Conservation (phyloP, 2,888 invertebrate genomes). For the Tuberolachnus salignus region DNA sequence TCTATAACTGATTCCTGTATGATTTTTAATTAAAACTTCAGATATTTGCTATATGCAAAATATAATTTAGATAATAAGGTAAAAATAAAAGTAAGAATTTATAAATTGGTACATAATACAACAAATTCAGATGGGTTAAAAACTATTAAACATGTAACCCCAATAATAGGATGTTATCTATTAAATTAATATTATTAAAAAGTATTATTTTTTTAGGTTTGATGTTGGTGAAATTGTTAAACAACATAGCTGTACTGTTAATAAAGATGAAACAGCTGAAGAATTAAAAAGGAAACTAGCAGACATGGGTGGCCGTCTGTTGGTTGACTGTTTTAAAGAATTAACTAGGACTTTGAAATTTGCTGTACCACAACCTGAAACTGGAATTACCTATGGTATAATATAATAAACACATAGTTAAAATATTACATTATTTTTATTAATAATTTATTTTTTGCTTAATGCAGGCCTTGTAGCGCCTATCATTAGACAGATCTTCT, state of each 20-base stretch:
- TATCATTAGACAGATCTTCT: too few species aligned
- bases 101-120: too few species aligned
- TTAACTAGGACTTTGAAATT: slow-evolving; percentile 69
- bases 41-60: too few species aligned
- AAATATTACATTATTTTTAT: neutral
- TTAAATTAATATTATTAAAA: too few species aligned
- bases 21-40: too few species aligned
- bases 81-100: too few species aligned
- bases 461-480: too few species aligned
- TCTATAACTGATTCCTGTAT: too few species aligned
- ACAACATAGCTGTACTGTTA: slow-evolving; percentile 60
- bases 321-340: slow-evolving; percentile 69
- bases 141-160: too few species aligned
- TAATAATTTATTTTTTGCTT: slow-evolving; percentile 29
- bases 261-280: slow-evolving; percentile 68
- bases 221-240: slow-evolving; percentile 73
- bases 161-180: too few species aligned
- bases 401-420: neutral
- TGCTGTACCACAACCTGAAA: slow-evolving; percentile 69
- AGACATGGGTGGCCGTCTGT: slow-evolving; percentile 71
- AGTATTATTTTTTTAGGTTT: slow-evolving; percentile 65
- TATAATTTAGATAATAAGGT: too few species aligned
- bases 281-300: slow-evolving; percentile 72
- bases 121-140: too few species aligned
- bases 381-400: slow-evolving; percentile 74